A percentile compares a stretch with the other conserved stretches of the same genome.
Evolutionary conservation across 1,140 invertebrate species (phyloP).

Genomic region (Phthorimaea operculella): DNA sequence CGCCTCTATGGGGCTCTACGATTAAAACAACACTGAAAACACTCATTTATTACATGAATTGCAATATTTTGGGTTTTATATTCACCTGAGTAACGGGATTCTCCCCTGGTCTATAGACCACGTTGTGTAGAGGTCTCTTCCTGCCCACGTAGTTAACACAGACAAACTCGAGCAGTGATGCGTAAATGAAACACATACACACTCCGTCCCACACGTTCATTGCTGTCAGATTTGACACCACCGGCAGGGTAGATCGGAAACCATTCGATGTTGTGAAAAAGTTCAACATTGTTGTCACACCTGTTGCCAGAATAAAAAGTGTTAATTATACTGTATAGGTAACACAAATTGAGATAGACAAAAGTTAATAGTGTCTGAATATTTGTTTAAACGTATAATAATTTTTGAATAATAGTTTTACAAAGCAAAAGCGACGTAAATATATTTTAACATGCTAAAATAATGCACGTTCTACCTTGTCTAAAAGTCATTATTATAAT

Average conservation of each 20-base stretch:
- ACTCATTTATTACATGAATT: constrained; percentile 15
- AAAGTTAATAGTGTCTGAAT: no score
- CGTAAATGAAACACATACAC: constrained; percentile 97
- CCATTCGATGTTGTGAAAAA: constrained; percentile 96
- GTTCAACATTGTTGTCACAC: constrained; percentile 97
- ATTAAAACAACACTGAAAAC: constrained; percentile 21
- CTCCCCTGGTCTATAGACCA: constrained; percentile 88
- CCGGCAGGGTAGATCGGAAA: constrained; percentile 88
- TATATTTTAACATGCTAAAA: no score
- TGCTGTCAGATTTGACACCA: constrained; percentile 92
- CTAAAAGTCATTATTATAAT: no score
- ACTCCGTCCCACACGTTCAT: constrained; percentile 98
- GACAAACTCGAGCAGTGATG: constrained; percentile 91
- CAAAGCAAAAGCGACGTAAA: no score
- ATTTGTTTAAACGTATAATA: no score
- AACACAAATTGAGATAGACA: no score
- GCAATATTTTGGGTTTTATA: constrained; percentile 29
- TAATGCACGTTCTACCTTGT: no score
- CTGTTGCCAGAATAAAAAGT: constrained; percentile 56
- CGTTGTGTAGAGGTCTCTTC: constrained; percentile 88
- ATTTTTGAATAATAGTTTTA: no score
- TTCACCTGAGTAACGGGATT: constrained; percentile 90
- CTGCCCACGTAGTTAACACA: constrained; percentile 95
- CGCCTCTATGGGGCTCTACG: constrained; percentile 12
- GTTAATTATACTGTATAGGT: no score